Conservation (phyloP, 1,140 invertebrate genomes). For the Archegozetes longisetosus region DNA sequence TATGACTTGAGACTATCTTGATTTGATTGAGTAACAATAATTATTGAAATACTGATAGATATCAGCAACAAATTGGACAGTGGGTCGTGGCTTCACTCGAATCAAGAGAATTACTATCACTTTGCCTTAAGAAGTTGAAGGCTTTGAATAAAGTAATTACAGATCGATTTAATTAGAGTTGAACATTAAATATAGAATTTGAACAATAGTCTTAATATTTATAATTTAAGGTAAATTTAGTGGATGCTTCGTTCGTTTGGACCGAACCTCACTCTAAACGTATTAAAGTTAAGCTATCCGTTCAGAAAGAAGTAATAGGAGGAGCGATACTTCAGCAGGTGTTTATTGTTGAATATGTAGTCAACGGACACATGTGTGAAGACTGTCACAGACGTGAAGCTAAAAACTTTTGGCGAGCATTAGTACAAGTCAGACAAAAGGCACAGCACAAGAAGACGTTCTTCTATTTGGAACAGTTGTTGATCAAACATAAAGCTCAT, state of each 20-base stretch:
- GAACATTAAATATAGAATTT: too few relatives aligned
- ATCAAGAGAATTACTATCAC: slow-evolving; percentile 72
- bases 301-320: slow-evolving; percentile 72
- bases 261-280: slow-evolving; percentile 97
- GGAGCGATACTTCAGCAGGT: slow-evolving; percentile 37
- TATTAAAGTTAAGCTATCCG: slow-evolving; percentile 87
- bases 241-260: slow-evolving; percentile 96
- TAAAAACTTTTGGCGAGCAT: slow-evolving; percentile 91
- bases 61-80: slow-evolving; percentile 76
- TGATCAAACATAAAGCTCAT: slow-evolving; percentile 88
- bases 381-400: slow-evolving; percentile 92
- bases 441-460: slow-evolving; percentile 85
- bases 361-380: slow-evolving; percentile 89
- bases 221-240: slow-evolving; percentile 38
- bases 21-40: neutral
- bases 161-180: too few relatives aligned
- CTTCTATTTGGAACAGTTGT: slow-evolving; percentile 92
- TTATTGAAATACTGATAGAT: slow-evolving; percentile 37
- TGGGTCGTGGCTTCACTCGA: slow-evolving; percentile 81
- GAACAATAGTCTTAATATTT: neutral
- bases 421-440: slow-evolving; percentile 47
- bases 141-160: slow-evolving; percentile 63
- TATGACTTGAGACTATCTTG: neutral
- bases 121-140: slow-evolving; percentile 89
- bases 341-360: slow-evolving; percentile 83